Conservation (phyloP, 2,888 invertebrate species). For the Achlya flavicornis region DNA sequence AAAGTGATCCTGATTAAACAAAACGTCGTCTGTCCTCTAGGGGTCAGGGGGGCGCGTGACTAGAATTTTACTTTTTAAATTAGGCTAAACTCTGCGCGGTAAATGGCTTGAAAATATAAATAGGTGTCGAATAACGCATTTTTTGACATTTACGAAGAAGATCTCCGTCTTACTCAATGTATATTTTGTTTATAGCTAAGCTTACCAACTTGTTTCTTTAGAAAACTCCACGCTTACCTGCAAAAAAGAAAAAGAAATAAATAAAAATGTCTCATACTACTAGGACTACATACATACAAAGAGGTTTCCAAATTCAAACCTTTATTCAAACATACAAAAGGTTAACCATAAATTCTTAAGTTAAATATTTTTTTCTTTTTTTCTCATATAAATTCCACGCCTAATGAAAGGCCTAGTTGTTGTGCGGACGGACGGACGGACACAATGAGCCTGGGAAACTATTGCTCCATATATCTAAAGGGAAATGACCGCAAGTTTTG, state of each 20-base stretch:
- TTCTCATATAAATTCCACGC: constrained; percentile 48
- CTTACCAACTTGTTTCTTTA: not conserved
- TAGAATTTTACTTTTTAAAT: constrained; percentile 58
- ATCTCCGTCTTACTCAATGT: too few relatives aligned
- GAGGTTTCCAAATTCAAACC: constrained; percentile 28
- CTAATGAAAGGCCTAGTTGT: constrained; percentile 52
- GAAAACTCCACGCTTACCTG: constrained; percentile 59
- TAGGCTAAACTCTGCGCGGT: constrained; percentile 52
- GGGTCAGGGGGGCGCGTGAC: constrained; percentile 64
- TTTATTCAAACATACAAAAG: constrained; percentile 28
- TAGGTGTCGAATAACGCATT: not conserved
- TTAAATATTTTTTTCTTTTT: constrained; percentile 42
- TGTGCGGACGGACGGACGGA: constrained; percentile 30
- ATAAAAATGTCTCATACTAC: constrained; percentile 34
- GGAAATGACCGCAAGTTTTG: constrained; percentile 58
- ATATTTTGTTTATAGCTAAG: too few relatives aligned
- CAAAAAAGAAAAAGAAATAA: constrained; percentile 38
- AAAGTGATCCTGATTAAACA: constrained; percentile 81
- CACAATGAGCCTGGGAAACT: constrained; percentile 37
- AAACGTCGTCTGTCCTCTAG: constrained; percentile 65
- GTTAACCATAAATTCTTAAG: constrained; percentile 34
- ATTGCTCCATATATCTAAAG: constrained; percentile 58
- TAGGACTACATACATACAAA: constrained; percentile 42
- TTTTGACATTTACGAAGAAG: too few relatives aligned
- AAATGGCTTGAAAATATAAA: constrained; percentile 37